Evolutionary conservation across 1,140 invertebrate species (phyloP).

Genomic region (Amyelois transitella): DNA sequence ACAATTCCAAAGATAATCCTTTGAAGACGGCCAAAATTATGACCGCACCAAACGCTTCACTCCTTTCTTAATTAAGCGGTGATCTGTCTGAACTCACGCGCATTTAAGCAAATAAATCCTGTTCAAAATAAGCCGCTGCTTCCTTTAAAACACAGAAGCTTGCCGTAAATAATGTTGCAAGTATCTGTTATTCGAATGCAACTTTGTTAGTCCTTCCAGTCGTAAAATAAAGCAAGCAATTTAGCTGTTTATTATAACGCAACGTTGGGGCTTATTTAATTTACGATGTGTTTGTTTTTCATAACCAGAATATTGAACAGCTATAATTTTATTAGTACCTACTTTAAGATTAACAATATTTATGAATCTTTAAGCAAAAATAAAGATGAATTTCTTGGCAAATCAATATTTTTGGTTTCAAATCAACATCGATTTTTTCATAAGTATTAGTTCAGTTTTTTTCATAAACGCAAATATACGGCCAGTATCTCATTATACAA

Average conservation of each 20-base stretch:
- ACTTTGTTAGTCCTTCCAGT: not conserved
- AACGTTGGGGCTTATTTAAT: not conserved
- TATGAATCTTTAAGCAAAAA: no score
- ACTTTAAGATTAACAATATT: no score
- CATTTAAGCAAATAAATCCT: constrained; percentile 1
- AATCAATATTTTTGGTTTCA: no score
- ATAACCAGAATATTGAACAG: not conserved
- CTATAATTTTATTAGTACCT: not conserved
- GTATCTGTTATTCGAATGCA: constrained; percentile 3
- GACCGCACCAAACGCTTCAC: not conserved
- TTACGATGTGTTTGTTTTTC: not conserved
- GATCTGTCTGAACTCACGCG: not conserved
- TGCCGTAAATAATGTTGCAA: not conserved
- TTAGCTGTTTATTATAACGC: not conserved
- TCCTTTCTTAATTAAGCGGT: not conserved
- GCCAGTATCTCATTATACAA: not conserved
- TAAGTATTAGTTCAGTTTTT: no score
- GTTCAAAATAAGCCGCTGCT: not conserved
- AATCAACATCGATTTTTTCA: no score
- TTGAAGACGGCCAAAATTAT: not conserved
- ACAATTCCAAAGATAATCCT: not conserved
- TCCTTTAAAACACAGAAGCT: not conserved
- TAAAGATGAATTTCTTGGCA: no score
- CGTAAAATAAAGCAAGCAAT: not conserved
- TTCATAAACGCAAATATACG: no score